phyloP scores from a whole-genome alignment of 2,113 vertebrate species.

The Myotis davidii region DNA sequence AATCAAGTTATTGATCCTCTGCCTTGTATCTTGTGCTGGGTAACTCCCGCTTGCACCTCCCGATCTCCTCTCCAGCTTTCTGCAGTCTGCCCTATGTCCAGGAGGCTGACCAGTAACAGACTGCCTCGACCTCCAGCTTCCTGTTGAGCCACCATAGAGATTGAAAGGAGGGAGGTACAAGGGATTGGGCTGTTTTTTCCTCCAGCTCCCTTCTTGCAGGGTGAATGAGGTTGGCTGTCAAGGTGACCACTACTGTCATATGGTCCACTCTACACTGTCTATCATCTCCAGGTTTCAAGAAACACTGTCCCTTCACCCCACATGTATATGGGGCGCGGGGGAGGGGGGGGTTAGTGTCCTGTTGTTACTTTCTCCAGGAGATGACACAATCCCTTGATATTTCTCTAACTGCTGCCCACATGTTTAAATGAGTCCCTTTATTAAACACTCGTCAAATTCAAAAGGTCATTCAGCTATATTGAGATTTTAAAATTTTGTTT shows the following conservation, averaged over 20 bases:
- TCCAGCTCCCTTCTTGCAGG: background rate
- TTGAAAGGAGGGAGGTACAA: background rate
- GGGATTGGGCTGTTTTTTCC: background rate
- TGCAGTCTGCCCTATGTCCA: background rate
- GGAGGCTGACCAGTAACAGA: background rate
- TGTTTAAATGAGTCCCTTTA: background rate
- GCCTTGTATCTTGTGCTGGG: background rate
- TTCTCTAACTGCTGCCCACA: background rate
- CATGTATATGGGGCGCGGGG: background rate
- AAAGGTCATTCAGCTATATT: background rate
- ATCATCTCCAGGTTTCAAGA: background rate
- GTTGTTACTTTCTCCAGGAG: background rate
- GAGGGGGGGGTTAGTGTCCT: background rate
- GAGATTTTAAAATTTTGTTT: background rate
- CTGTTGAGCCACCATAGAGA: background rate
- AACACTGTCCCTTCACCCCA: background rate
- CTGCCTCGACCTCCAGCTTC: background rate
- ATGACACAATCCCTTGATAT: background rate
- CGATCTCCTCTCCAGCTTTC: background rate
- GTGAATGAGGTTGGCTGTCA: background rate
- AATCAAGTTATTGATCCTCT: background rate
- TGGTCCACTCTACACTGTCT: background rate
- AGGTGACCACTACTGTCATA: background rate
- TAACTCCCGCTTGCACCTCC: background rate
- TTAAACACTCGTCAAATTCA: background rate